phyloP scores from a whole-genome alignment of 2,113 vertebrate species.

The Sapayoa aenigma region DNA sequence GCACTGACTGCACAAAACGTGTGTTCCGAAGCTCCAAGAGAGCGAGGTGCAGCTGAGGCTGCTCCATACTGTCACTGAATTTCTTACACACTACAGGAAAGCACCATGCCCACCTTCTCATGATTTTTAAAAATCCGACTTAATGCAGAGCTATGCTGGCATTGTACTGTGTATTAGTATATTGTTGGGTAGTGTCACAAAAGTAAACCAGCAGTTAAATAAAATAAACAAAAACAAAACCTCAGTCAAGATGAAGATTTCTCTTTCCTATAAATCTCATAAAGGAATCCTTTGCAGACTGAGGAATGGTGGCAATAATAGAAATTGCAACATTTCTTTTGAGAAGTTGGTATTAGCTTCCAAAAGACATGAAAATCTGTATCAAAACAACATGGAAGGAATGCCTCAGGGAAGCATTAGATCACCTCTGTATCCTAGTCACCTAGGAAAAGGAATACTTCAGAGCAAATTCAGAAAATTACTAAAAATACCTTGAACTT shows the following conservation, averaged over 20 bases:
- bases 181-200: not conserved
- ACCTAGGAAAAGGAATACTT: not conserved
- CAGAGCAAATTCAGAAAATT: not conserved
- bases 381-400: not conserved
- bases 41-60: not conserved
- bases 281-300: not conserved
- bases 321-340: not conserved
- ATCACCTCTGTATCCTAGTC: not conserved
- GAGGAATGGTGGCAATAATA: not conserved
- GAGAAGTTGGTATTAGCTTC: not conserved
- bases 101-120: not conserved
- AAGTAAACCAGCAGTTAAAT: not conserved
- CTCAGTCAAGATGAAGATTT: not conserved
- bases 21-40: not conserved
- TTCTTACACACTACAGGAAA: fast-evolving
- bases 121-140: not conserved
- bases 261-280: not conserved
- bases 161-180: not conserved
- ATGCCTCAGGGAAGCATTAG: not conserved
- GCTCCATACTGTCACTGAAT: not conserved
- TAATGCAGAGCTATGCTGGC: not conserved
- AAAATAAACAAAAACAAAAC: not conserved
- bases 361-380: not conserved
- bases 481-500: not conserved
- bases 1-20: fast-evolving